Evolutionary conservation across 2,113 vertebrate genomes (phyloP).

Genomic region (Tichodroma muraria): DNA sequence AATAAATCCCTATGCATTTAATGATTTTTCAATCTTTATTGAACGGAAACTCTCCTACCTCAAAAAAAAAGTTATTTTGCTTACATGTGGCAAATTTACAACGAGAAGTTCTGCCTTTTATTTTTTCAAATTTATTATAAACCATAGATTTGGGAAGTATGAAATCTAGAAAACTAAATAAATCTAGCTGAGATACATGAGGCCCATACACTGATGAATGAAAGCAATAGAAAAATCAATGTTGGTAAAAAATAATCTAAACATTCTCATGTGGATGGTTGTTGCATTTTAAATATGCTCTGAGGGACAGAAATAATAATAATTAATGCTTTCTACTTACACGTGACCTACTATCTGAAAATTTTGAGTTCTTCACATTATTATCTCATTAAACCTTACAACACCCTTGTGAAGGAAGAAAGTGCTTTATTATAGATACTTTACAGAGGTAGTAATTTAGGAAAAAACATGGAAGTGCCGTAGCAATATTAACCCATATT

Average conservation of each 20-base stretch:
- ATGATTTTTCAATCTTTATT: background rate
- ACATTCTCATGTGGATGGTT: background rate
- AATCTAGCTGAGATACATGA: background rate
- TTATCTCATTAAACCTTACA: slow-evolving; percentile 39
- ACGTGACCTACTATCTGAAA: background rate
- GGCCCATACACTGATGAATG: background rate
- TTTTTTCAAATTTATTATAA: background rate
- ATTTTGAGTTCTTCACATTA: background rate
- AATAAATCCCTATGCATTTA: background rate
- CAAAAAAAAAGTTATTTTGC: background rate
- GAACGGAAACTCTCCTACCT: background rate
- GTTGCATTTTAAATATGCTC: background rate
- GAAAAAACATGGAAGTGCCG: background rate
- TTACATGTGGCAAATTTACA: background rate
- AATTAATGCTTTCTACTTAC: slow-evolving; percentile 8
- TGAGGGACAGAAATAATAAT: background rate
- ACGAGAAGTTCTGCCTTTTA: background rate
- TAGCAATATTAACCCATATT: background rate
- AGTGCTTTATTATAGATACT: slow-evolving; percentile 5
- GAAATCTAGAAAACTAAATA: background rate
- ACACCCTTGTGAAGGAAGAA: background rate
- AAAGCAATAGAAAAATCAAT: background rate
- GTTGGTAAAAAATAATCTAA: background rate
- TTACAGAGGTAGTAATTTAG: slow-evolving; percentile 17
- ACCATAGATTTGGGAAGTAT: background rate